Base-by-base conservation (phyloP, 2,113 vertebrate genomes). In the Sinocyclocheilus grahami region DNA sequence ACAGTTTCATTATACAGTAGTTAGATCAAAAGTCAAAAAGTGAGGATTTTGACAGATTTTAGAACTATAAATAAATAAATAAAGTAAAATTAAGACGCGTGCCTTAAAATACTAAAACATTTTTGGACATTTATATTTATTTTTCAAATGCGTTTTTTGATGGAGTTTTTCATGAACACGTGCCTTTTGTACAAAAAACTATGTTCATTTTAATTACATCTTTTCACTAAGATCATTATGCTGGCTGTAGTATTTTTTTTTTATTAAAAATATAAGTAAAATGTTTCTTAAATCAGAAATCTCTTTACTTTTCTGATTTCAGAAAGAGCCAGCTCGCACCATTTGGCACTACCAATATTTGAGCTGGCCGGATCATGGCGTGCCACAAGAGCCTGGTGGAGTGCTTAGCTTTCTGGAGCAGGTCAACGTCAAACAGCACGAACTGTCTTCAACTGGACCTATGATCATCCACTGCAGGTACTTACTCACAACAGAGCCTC, bases 381-480 rank as follows among this genome's bases (percentile, higher is more conserved):
- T 99, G 0, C 97, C 98, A 37, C 93, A 94, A 0, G 95, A 98
- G 83, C 97, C 98, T 0, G 97, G 97, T 2, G 97, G 95, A 5
- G 95, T 99, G 82, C 96, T 99, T 85, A 97, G 96, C 92, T 99
- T 99, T 92, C 95, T 99, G 0, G 94, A 92, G 22, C 95, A 99
- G 93, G 96, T 99, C 85, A 99, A 99, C 90, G 22, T 76, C 81
- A 96, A 94, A 84, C 98, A 98, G 87, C 93, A 92, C 4, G 95
- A 94, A 22, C 92, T 94, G 86, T 91, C 93, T 0, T 27, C 87
- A 0, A 91, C 96, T 0, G 97, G 97, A 13, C 97, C 98, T 39
- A 96, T 98, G 90, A 89, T 99, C 81, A 95, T 99, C 81, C 98
- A 99, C 33, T 99, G 98, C 97, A 99, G 98, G 98, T 99, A 90